These are phyloP conservation scores for Limnephilus rhombicus DNA, from an alignment of 2,888 invertebrate species.

Conservation along the genomic window DNA sequence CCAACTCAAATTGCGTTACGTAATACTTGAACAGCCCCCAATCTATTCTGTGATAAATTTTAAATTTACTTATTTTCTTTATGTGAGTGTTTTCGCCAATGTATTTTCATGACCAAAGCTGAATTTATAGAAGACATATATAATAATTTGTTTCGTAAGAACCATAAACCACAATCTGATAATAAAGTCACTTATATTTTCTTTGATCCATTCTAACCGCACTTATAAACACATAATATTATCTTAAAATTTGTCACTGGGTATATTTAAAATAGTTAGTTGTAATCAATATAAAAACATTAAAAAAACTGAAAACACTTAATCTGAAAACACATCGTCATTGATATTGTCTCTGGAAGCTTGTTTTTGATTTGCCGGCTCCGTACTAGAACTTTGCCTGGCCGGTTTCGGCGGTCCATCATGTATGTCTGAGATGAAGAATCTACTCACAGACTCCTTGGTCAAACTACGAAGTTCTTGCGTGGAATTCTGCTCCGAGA, in stretches of 20 bases:
- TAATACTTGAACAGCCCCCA: too few species aligned
- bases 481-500: conserved; percentile 58
- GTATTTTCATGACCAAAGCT: neutral
- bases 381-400: conserved; percentile 44
- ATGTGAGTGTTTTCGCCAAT: neutral
- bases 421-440: conserved; percentile 56
- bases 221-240: neutral
- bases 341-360: conserved; percentile 21
- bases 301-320: neutral
- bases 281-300: neutral
- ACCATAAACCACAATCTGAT: neutral
- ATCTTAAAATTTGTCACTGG: neutral
- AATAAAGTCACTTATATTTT: neutral
- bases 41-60: too few species aligned
- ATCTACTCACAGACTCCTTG: conserved; percentile 58
- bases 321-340: conserved; percentile 55
- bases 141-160: neutral
- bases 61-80: too few species aligned
- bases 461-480: conserved; percentile 57
- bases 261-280: neutral
- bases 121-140: neutral
- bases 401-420: conserved; percentile 54
- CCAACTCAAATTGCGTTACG: too few species aligned
- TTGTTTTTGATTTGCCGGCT: neutral
- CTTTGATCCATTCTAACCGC: neutral